Base-by-base conservation (phyloP, 2,113 vertebrate genomes). In the Collichthys lucidus region DNA sequence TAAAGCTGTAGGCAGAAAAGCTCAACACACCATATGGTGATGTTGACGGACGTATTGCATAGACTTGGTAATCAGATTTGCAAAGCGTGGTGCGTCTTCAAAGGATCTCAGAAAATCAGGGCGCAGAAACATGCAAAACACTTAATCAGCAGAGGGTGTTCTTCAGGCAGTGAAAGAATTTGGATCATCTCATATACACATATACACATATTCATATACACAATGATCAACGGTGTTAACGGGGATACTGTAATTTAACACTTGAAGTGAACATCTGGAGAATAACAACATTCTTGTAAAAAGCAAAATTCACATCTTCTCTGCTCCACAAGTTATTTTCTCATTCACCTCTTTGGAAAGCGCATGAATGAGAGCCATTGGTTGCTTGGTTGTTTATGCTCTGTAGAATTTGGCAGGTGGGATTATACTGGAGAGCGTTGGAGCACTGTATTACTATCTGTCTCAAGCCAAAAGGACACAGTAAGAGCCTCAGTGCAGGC, bases 371-470 rank as follows among this genome's bases (percentile, higher is more conserved):
- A 61, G 62, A 75, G 70, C 29, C 76, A 74, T 81, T 89, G 85
- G 88, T 86, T 87, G 86, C 88, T 85, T 75, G 55, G 64, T 79
- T 84, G 85, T 86, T 88, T 82, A 65, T 80, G 50, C 53, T 64
- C 50, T 74, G 76, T 69, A 84, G 62, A 72, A 80, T 90, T 87
- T 77, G 83, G 80, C 80, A 90, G 86, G 85, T 89, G 81, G 91
- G 88, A 89, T 85, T 88, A 84, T 81, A 78, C 76, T 74, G 80
- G 68, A 87, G 80, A 69, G 56, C 20, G 79, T 83, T 85, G 3
- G 29, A 82, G 74, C 70, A 79, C 57, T 61, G 55, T 66, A 82
- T 86, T 76, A 85, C 74, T 71, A 71, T 77, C 61, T 68, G 77
- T 84, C 70, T 84, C 59, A 66, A 78, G 89, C 84, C 85, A 83